phyloP scores from a whole-genome alignment of 2,888 invertebrate species.

The Myathropa florea region DNA sequence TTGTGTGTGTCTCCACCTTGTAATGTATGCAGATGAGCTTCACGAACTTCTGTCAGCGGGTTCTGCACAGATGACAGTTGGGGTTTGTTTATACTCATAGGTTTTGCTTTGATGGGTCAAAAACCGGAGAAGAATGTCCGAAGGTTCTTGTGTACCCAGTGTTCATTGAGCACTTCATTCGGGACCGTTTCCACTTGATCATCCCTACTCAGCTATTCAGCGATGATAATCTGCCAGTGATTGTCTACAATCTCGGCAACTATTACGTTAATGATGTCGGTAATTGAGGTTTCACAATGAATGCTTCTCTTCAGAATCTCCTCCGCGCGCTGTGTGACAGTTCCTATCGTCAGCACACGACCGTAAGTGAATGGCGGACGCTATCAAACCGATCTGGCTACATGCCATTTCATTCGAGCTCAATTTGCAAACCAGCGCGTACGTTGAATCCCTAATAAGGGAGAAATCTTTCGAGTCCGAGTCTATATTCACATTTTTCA shows the following conservation, averaged over 20 bases:
- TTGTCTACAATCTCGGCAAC: background rate
- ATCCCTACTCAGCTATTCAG: background rate
- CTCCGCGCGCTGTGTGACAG: background rate
- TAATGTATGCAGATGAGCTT: background rate
- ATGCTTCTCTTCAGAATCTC: background rate
- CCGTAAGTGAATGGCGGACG: background rate
- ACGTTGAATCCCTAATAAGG: background rate
- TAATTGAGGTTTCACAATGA: background rate
- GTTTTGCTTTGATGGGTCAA: background rate
- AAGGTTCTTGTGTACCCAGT: background rate
- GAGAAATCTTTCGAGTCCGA: background rate
- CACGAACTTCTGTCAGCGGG: background rate
- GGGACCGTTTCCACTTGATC: background rate
- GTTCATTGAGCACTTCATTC: too few relatives aligned
- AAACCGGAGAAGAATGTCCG: background rate
- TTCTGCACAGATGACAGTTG: background rate
- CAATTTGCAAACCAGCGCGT: background rate
- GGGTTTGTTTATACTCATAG: background rate
- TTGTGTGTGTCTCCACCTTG: background rate
- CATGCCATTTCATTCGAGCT: background rate
- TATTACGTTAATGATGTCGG: background rate
- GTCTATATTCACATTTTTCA: constrained; percentile 12
- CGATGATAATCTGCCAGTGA: background rate
- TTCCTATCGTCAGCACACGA: background rate
- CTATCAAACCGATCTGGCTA: background rate